These are phyloP conservation scores for Apistogramma diplotaenia DNA, from an alignment of 2,113 vertebrate genomes.

Conservation along the genomic window DNA sequence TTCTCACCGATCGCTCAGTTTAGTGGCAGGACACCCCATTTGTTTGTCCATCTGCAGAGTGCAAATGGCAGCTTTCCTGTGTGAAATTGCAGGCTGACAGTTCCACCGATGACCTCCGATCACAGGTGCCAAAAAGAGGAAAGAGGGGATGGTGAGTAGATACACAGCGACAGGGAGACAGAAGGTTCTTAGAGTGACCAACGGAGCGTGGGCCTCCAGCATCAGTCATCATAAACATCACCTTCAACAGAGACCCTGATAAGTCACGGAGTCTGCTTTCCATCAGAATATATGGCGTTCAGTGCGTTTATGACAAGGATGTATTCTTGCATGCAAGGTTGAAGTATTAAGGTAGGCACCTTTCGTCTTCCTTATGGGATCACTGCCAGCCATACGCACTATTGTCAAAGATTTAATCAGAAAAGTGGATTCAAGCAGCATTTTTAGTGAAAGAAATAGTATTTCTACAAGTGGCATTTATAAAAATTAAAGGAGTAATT, in stretches of 20 bases:
- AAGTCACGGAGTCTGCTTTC: slow-evolving; percentile 21
- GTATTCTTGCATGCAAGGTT: neutral
- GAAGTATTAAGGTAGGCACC: neutral
- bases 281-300: neutral
- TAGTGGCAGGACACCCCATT: slow-evolving; percentile 8
- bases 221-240: slow-evolving; percentile 42
- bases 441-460: neutral
- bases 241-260: slow-evolving; percentile 3
- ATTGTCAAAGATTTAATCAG: neutral
- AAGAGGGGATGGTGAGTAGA: neutral
- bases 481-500: neutral
- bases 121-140: neutral
- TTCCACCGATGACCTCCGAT: slow-evolving; percentile 33
- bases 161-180: neutral
- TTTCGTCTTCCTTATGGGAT: neutral
- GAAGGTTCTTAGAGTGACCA: slow-evolving; percentile 18
- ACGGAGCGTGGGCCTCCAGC: slow-evolving; percentile 22
- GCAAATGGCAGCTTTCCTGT: neutral
- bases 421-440: neutral
- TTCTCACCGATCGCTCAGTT: neutral
- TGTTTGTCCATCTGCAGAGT: neutral
- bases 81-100: slow-evolving; percentile 34
- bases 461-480: neutral
- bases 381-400: neutral
- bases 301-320: neutral